Base-by-base conservation (phyloP, 2,797 vertebrate species). In the Eutrigla gurnardus region DNA sequence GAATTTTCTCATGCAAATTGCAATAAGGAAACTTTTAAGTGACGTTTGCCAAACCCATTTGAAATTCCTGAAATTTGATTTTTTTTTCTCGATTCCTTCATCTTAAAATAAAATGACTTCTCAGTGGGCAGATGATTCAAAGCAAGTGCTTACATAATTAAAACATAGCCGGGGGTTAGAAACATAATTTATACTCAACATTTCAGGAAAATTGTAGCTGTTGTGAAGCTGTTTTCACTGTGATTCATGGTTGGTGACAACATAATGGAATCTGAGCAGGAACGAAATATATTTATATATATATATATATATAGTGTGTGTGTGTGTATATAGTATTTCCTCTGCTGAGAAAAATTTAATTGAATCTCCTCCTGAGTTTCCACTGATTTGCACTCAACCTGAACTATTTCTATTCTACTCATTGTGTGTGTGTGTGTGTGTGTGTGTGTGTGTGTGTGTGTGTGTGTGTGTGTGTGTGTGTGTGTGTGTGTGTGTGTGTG, bases 331-430 rank as follows among this genome's bases (percentile, higher is more conserved):
- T 73, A 73, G 89, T 70, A 70, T 88, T 90, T 91, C 73, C 84
- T 90, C 86, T 69, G 78, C 76, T 73, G 81, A 83, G 87, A 83
- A 68, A 83, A 83, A 90, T 87, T 87, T 92, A 92, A 93, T 92
- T 93, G 86, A 93, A 92, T 90, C 83, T 81, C 71, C 76, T 84
- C 69, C 78, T 87, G 71, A 32, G 58, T 91, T 84, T 82, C 68
- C 75, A 80, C 85, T 89, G 89, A 93, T 92, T 92, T 92, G 89
- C 86, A 85, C 85, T 85, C 71, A 90, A 87, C 77, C 85, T 87
- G 70, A 74, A 88, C 80, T 89, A 75, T 87, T 92, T 87, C 77
- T 79, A 63, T 86, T 89, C 78, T 76, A 37, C 75, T 76, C 67
- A n/a, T n/a, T n/a, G 50, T 43, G 25, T 40, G 53, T 73, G 17